Evolutionary conservation across 53 echinoderm and acorn worm species (phyloP), one percentile per base, ranked within the genome.

Genomic region (Mesocentrotus franciscanus): DNA sequence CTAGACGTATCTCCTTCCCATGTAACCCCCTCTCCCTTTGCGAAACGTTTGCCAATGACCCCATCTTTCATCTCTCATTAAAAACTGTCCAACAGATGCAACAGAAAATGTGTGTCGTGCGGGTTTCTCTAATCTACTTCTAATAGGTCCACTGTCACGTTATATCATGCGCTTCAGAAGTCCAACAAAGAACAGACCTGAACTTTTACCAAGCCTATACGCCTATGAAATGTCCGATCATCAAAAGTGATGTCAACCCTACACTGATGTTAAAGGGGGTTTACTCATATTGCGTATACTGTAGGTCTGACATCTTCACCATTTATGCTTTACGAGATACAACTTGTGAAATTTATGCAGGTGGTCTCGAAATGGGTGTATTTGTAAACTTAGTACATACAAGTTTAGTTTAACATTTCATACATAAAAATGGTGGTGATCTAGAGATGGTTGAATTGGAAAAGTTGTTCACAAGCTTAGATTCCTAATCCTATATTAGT

Each of bases 121-220:
- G 27, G 1, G 87, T 87, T 58, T 87, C 0, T 55, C 14, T 87
- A 58, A 87, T 87, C 39, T 42, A 56, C 58, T 87, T 14, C 17
- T 87, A 58, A 87, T 87, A n/a, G 56, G 14, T 58, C 58, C 87
- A 5, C 56, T 87, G 87, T 87, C 87, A 87, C 39, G 26, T 58
- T 87, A 8, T 29, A 39, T 58, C 87, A 58, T 87, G 59, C 87
- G 7, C 20, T 58, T 4, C n/a, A 26, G 9, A 27, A 58, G 15
- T 87, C 87, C 29, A 58, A 10, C 27, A 56, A 87, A n/a, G 87
- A 87, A 58, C 87, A 87, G 87, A 58, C 87, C 29, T 87, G 26
- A 87, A 56, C 87, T 87, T 58, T 85, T 30, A 75, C 75, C 10
- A 85, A 55, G 22, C 55, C 49, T 36, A 49, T 85, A 49, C 56